Evolutionary conservation across 2,888 invertebrate genomes (phyloP).

Genomic region (Caenorhabditis sp.): DNA sequence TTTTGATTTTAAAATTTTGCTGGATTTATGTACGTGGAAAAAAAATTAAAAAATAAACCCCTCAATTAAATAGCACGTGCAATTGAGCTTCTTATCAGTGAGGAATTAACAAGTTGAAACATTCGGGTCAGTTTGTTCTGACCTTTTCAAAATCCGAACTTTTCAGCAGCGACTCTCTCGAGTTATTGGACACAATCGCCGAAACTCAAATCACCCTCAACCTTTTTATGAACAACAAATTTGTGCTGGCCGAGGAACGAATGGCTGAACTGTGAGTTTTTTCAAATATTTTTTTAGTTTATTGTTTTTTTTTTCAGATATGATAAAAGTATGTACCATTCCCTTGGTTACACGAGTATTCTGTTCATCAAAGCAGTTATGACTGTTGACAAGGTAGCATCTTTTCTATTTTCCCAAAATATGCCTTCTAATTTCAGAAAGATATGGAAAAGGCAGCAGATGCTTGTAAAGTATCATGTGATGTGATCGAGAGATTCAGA

Average conservation of each 20-base stretch:
- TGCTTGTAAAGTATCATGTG: constrained; percentile 48
- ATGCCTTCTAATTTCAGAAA: constrained; percentile 47
- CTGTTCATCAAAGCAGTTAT: constrained; percentile 89
- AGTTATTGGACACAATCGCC: constrained; percentile 78
- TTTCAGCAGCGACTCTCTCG: constrained; percentile 61
- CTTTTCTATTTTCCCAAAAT: no score
- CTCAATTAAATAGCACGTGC: no score
- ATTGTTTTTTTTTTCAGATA: constrained; percentile 75
- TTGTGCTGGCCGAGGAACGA: constrained; percentile 81
- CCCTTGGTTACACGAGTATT: constrained; percentile 86
- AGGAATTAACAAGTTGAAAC: no score
- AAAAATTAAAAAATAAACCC: neutral
- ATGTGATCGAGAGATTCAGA: constrained; percentile 58
- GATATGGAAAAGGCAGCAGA: constrained; percentile 63
- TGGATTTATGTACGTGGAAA: neutral
- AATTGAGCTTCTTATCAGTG: no score
- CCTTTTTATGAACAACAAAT: constrained; percentile 90
- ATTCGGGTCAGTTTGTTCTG: no score
- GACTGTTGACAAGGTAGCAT: constrained; percentile 85
- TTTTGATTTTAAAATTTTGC: neutral
- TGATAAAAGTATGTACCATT: constrained; percentile 86
- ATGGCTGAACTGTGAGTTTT: constrained; percentile 81
- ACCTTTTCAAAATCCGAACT: no score
- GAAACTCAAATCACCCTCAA: constrained; percentile 84
- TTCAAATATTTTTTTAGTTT: neutral